Evolutionary conservation across 2,888 invertebrate genomes (phyloP), one percentile per base, ranked within the genome.

Genomic region (Lasioglossum lativentre): DNA sequence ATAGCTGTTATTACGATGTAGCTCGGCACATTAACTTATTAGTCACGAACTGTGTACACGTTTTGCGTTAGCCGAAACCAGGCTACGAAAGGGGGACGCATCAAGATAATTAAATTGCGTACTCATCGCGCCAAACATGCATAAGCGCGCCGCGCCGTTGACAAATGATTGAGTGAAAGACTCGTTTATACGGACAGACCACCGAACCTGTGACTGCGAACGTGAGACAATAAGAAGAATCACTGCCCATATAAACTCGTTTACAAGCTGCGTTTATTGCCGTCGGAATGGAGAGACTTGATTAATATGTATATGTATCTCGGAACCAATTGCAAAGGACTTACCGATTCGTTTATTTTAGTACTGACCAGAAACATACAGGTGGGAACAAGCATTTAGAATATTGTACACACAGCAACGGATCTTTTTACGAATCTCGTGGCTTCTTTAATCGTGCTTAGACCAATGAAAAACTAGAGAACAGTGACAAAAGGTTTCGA

Each of bases 71-170:
- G 52, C 14, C 66, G 19, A 72, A 85, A 59, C 19, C 70, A 77
- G 80, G 74, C 70, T 72, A 47, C 23, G 66, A 74, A 80, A 76
- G n/a, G 71, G 45, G 80, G 59, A 30, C 71, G 66, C 77, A 75
- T 66, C 71, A 40, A 30, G 14, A 59, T 85, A 86, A 86, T 86
- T 77, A 52, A 74, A 45, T 81, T 42, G 85, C 86, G 75, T 63
- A 72, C 30, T 45, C 34, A 12, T 68, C n/a, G 45, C 76, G 47
- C 34, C 42, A 19, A 47, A 3, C 3, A 34, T 34, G 34, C 45
- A n/a, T 56, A 68, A 73, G 68, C 56, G 38, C 27, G 27, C 4
- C 56, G 38, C 27, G 27, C 4, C 12, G 38, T 52, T 14, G 30
- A 74, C 23, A n/a, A 74, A 78, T 34, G 73, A 34, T 72, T 42